Evolutionary conservation across 2,113 vertebrate species (phyloP).

Genomic region (Actenoides hombroni): DNA sequence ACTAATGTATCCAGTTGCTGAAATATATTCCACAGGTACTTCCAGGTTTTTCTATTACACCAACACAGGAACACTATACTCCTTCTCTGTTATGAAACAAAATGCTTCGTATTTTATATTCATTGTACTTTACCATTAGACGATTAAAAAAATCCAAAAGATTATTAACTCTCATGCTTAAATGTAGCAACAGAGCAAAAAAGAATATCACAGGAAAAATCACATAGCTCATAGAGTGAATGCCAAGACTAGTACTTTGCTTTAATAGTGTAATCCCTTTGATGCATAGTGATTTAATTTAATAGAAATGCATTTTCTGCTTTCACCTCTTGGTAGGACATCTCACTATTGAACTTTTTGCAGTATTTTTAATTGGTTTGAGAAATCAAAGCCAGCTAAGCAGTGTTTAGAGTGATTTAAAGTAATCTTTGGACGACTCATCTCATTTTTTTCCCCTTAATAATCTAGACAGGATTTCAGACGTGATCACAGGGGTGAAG

Average conservation of each 20-base stretch:
- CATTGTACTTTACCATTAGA: not conserved
- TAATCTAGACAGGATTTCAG: not conserved
- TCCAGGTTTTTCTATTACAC: not conserved
- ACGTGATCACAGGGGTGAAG: not conserved
- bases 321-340: not conserved
- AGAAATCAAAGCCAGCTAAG: constrained; percentile 18
- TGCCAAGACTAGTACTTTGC: not conserved
- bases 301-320: not conserved
- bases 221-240: not conserved
- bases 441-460: not conserved
- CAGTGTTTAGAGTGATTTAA: not conserved
- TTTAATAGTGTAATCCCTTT: constrained; percentile 19
- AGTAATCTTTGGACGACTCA: not conserved
- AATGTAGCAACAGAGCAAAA: not conserved
- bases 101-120: not conserved
- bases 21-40: not conserved
- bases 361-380: constrained; percentile 19
- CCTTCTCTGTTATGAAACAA: not conserved
- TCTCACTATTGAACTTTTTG: not conserved
- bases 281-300: constrained; percentile 19
- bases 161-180: not conserved
- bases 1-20: not conserved
- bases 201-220: not conserved
- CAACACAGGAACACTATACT: not conserved
- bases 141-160: not conserved